phyloP scores from a whole-genome alignment of 2,113 vertebrate species.

The Chloroceryle aenea region DNA sequence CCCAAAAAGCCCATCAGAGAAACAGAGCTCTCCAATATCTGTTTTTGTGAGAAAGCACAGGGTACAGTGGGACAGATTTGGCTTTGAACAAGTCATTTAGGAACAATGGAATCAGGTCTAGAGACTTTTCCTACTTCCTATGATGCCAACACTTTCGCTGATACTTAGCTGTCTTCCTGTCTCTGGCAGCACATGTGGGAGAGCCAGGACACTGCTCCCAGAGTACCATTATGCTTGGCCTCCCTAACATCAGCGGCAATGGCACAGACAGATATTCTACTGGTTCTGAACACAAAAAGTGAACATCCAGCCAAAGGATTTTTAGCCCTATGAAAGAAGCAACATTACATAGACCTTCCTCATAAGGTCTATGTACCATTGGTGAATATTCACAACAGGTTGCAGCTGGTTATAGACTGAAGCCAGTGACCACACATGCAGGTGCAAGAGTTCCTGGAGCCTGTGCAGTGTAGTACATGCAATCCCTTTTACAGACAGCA shows the following conservation, averaged over 20 bases:
- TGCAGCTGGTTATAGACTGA: neutral
- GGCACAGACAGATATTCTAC: fast-evolving
- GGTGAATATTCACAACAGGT: neutral
- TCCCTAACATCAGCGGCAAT: neutral
- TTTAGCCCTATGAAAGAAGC: neutral
- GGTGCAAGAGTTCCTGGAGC: neutral
- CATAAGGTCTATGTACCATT: fast-evolving
- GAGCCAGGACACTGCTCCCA: fast-evolving
- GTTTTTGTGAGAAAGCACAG: neutral
- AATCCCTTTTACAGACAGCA: neutral
- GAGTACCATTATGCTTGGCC: neutral
- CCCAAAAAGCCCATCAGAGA: neutral
- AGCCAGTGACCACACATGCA: neutral
- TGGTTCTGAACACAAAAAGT: neutral
- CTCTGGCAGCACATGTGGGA: fast-evolving
- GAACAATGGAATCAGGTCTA: neutral
- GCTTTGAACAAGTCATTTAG: neutral
- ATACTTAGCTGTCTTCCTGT: neutral
- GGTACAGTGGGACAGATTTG: neutral
- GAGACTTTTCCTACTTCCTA: neutral
- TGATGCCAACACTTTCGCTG: neutral
- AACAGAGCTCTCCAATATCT: neutral
- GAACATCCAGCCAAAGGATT: neutral
- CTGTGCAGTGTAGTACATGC: neutral
- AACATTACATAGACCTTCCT: neutral